phyloP scores from a whole-genome alignment of 2,113 vertebrate genomes.

The Thymallus thymallus region DNA sequence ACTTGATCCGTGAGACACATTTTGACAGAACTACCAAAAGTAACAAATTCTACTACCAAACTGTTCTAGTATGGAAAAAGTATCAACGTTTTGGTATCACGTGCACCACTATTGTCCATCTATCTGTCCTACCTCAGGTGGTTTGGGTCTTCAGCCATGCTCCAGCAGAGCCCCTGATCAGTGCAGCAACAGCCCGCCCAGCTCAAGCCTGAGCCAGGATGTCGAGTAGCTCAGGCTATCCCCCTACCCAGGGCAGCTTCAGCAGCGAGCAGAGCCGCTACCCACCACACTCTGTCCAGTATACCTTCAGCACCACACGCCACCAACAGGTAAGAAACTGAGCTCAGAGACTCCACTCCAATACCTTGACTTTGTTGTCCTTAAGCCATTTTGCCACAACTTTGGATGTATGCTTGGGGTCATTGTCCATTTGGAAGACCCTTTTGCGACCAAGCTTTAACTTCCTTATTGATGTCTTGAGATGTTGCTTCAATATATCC shows the following conservation, averaged over 20 bases:
- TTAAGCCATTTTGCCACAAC: no score
- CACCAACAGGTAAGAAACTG: slow-evolving; percentile 87
- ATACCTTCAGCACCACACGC: slow-evolving; percentile 84
- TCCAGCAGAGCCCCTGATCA: slow-evolving; percentile 77
- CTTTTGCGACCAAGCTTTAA: no score
- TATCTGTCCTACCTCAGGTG: slow-evolving; percentile 71
- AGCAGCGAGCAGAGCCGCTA: slow-evolving; percentile 93
- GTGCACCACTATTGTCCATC: not conserved
- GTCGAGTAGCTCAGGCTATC: slow-evolving; percentile 96
- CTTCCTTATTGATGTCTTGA: no score
- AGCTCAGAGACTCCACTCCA: no score
- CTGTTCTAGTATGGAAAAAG: no score
- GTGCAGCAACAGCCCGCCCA: slow-evolving; percentile 65
- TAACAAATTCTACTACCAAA: no score
- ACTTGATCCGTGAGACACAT: no score
- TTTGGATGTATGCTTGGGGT: no score
- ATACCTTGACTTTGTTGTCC: no score
- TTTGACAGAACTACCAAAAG: no score
- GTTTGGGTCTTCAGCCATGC: slow-evolving; percentile 79
- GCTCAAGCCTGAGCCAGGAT: slow-evolving; percentile 72
- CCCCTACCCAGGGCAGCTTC: slow-evolving; percentile 95
- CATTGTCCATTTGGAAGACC: no score
- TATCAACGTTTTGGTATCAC: not conserved
- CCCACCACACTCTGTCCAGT: slow-evolving; percentile 90
- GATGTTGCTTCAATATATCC: no score